Evolutionary conservation across 2,797 vertebrate species (phyloP), one percentile per base, ranked within the genome.

Genomic region (Champsocephalus gunnari): DNA sequence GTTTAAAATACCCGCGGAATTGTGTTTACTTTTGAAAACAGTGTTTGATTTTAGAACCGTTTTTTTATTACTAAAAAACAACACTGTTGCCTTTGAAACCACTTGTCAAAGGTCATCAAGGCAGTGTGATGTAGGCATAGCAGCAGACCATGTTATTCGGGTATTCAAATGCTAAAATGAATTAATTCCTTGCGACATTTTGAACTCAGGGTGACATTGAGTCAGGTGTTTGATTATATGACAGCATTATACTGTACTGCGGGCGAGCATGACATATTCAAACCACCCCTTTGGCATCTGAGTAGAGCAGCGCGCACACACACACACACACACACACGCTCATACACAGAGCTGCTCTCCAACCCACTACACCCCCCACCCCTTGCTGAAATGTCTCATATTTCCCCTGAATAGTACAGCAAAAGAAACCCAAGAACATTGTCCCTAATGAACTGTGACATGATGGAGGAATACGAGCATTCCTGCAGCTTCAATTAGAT

Each of bases 371-470:
- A 69, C 32, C 49, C 32, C 51, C 44, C 63, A 47, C 61, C 63
- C 60, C 66, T 65, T 51, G 57, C 58, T 51, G 43, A 73, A 79
- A 76, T 70, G 71, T 84, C 78, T 89, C 82, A 38, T 70, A 62
- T 90, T 70, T 71, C 85, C 69, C 50, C 54, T 49, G 77, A 61
- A 66, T 41, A 71, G 71, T 45, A 59, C 63, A 79, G 57, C 64
- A 12, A 41, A 48, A 73, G 86, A 88, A 90, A 89, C 81, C 60
- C 14, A 45, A 88, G 79, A 84, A 2, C 68, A 9, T 71, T 5
- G 28, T 51, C 75, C 34, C 77, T 81, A 82, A 83, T 80, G 77
- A 47, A 71, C 63, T 79, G 82, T 90, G 86, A 87, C 87, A 82
- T 82, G 83, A 81, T 6, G 21, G 49, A 77, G 66, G 72, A 86